These are phyloP conservation scores for Vimba vimba DNA, from an alignment of 2,113 vertebrate genomes.

Conservation along the genomic window DNA sequence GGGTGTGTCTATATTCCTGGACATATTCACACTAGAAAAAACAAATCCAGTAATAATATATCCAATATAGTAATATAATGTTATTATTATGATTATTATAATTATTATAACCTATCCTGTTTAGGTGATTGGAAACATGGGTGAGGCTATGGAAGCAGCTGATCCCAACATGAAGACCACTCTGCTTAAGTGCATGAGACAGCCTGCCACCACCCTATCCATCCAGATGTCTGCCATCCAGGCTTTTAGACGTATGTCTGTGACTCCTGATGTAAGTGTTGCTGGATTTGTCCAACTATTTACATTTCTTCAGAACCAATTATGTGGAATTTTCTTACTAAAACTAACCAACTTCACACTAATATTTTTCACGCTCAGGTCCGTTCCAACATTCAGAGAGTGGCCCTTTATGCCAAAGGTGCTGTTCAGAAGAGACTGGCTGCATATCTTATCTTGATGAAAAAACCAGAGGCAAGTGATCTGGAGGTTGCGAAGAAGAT, in stretches of 20 bases:
- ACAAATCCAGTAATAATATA: neutral
- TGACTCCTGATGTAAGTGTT: slow-evolving; percentile 80
- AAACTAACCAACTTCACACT: neutral
- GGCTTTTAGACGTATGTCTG: slow-evolving; percentile 84
- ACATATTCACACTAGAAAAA: neutral
- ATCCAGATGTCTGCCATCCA: slow-evolving; percentile 91
- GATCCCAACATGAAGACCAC: slow-evolving; percentile 82
- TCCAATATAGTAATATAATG: too few species aligned
- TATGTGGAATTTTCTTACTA: neutral
- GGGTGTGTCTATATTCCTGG: slow-evolving; percentile 70
- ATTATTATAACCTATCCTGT: neutral
- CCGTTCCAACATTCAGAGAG: slow-evolving; percentile 79
- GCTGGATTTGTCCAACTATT: neutral
- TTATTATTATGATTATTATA: neutral
- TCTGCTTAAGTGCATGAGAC: slow-evolving; percentile 79
- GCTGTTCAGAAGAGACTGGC: slow-evolving; percentile 82
- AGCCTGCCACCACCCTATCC: slow-evolving; percentile 69
- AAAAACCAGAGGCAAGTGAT: slow-evolving; percentile 72
- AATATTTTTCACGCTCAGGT: slow-evolving; percentile 69
- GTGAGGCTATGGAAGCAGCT: slow-evolving; percentile 78
- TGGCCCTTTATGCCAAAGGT: slow-evolving; percentile 25
- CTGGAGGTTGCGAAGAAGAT: slow-evolving; percentile 70
- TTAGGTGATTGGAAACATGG: slow-evolving; percentile 93
- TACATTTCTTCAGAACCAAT: neutral
- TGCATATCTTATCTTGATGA: slow-evolving; percentile 89